Conservation (phyloP, 1,140 invertebrate species). For the Drosophila kikkawai region DNA sequence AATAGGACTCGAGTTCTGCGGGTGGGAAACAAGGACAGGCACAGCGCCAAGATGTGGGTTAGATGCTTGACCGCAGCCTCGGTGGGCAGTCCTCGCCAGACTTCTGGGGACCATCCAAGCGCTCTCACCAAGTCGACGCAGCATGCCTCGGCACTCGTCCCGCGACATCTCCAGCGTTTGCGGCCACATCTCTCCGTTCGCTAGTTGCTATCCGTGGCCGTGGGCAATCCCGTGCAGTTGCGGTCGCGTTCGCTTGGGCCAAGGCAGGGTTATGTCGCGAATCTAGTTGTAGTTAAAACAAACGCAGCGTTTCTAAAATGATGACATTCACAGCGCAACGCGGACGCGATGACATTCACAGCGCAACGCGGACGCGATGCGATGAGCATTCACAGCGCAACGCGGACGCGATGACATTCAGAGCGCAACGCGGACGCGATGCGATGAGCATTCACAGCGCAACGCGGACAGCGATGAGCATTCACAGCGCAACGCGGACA, state of each 20-base stretch:
- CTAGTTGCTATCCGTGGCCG: constrained; percentile 52
- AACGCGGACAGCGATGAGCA: too few species aligned
- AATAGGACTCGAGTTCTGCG: constrained; percentile 95
- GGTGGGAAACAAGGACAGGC: constrained; percentile 57
- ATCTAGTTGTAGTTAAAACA: constrained; percentile 56
- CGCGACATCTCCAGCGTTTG: constrained; percentile 90
- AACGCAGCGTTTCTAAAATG: constrained; percentile 49
- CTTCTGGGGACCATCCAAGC: constrained; percentile 23
- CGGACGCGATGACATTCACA: neutral
- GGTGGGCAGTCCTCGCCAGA: constrained; percentile 2
- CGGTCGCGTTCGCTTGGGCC: constrained; percentile 40
- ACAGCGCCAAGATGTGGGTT: constrained; percentile 8
- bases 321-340: constrained; percentile 9
- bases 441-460: too few species aligned
- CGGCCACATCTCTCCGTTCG: constrained; percentile 88
- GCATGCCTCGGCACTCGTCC: constrained; percentile 94
- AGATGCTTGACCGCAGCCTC: neutral
- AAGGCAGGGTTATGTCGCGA: constrained; percentile 39
- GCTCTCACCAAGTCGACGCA: constrained; percentile 91
- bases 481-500: too few species aligned
- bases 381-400: too few species aligned
- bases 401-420: neutral
- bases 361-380: too few species aligned
- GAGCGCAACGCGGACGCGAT: neutral
- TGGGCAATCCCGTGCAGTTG: constrained; percentile 56